A percentile compares a stretch with the other conserved stretches of the same genome.
Evolutionary conservation across 2,113 vertebrate genomes (phyloP).

Genomic region (Oncorhynchus mykiss): DNA sequence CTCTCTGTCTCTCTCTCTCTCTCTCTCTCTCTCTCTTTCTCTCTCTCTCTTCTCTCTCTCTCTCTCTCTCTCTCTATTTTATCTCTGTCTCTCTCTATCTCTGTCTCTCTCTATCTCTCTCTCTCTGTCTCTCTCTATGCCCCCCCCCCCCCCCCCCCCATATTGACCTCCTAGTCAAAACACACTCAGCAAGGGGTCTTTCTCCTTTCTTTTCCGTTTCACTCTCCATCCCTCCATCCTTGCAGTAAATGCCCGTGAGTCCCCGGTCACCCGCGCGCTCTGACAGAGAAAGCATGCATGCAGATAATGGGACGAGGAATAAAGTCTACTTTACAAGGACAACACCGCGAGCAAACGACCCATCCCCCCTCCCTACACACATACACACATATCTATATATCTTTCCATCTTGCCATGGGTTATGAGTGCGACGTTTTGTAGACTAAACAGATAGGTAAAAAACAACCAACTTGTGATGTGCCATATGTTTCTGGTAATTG

Average conservation of each 20-base stretch:
- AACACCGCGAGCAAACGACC: constrained; percentile 12
- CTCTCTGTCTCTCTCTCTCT: too few species aligned
- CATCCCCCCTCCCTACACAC: not conserved
- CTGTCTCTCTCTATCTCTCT: not conserved
- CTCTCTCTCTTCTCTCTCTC: not conserved
- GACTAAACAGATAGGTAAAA: too few species aligned
- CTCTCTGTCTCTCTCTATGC: not conserved
- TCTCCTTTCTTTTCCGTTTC: not conserved
- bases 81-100: too few species aligned
- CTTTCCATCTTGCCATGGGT: too few species aligned
- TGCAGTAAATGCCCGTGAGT: constrained; percentile 33
- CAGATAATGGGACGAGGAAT: constrained; percentile 33
- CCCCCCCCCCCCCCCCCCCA: not conserved
- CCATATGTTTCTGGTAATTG: too few species aligned
- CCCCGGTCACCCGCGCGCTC: constrained; percentile 3
- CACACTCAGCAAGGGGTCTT: too few species aligned
- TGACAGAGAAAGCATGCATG: constrained; percentile 32
- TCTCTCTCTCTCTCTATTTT: not conserved
- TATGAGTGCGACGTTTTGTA: too few species aligned
- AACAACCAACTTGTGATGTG: too few species aligned
- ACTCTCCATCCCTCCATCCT: not conserved
- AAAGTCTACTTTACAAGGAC: constrained; percentile 37
- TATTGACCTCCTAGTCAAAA: not conserved
- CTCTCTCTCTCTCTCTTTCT: too few species aligned
- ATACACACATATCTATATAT: not conserved